Evolutionary conservation across 2,113 vertebrate genomes (phyloP).

Genomic region (Mastomys natalensis): DNA sequence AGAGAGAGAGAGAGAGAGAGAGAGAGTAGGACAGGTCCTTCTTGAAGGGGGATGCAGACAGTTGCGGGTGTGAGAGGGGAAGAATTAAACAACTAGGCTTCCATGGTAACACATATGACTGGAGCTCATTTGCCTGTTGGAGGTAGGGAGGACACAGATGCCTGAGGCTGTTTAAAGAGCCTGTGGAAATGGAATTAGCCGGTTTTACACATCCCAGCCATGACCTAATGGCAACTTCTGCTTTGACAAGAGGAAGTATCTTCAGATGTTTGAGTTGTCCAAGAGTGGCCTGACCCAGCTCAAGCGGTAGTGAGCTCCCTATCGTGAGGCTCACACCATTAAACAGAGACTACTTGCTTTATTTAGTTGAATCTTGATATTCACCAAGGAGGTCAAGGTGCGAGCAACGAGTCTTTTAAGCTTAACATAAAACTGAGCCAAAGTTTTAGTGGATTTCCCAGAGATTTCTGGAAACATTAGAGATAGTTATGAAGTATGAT

Average conservation of each 20-base stretch:
- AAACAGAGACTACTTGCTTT: neutral
- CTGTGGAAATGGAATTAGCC: neutral
- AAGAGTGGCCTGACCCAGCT: neutral
- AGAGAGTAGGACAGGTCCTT: no score
- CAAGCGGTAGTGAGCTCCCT: neutral
- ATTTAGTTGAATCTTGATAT: neutral
- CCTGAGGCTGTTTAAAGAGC: neutral
- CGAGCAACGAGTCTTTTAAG: neutral
- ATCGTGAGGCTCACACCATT: neutral
- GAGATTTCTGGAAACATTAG: slow-evolving; percentile 24
- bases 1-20: neutral
- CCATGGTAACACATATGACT: neutral
- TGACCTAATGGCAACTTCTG: neutral
- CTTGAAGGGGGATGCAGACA: neutral
- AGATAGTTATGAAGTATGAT: slow-evolving; percentile 22
- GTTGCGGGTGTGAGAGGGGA: neutral
- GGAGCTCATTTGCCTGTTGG: neutral
- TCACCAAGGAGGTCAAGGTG: neutral
- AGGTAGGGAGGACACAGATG: neutral
- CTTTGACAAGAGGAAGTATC: neutral
- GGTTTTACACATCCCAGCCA: neutral
- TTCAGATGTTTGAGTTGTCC: neutral
- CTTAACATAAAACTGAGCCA: slow-evolving; percentile 1
- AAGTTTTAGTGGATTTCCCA: slow-evolving; percentile 32
- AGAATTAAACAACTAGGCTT: no score